Evolutionary conservation across 2,797 vertebrate species (phyloP), one percentile per base, ranked within the genome.

Genomic region (Cryptoblepharus egeriae): DNA sequence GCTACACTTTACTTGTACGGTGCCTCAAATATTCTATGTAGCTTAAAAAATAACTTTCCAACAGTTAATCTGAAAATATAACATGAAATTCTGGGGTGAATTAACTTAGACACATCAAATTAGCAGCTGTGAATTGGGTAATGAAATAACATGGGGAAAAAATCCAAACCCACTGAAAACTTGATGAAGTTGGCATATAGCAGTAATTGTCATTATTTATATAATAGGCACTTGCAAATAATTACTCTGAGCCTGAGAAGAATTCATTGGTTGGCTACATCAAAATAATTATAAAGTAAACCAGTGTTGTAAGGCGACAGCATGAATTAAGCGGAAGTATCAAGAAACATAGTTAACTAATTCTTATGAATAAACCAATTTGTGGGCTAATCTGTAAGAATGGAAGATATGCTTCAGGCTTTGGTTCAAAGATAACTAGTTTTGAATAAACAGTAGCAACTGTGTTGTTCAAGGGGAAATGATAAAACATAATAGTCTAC

Each of bases 61-160:
- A 92, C 88, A 93, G 88, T 90, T 92, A 86, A 92, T 92, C 89
- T 88, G 75, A 93, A 93, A 91, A 93, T 90, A 75, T 92, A 92
- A 94, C 92, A 88, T 85, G 92, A 91, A 30, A 91, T 93, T 92
- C 0, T 13, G 85, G 77, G 87, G 80, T 83, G 88, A 91, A 91
- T 94, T 92, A 88, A 83, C 81, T 81, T 70, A 90, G 87, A 90
- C 85, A 85, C 71, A 92, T 93, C 80, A 72, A 18, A 37, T 60
- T 82, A 85, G 91, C 65, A 16, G 60, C 75, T 90, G 79, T 85
- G 86, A 89, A 78, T 16, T 79, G 45, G 63, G 61, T 91, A 61
- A 89, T 65, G 60, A 85, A 84, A 77, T 49, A 75, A 74, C 32
- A 13, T 16, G 39, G 81, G 4, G 30, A 65, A n/a, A 72, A 79